Percentiles rank a stretch among this genome's conserved stretches.
phyloP scores from a whole-genome alignment of 2,113 vertebrate species.

The Daubentonia madagascariensis region DNA sequence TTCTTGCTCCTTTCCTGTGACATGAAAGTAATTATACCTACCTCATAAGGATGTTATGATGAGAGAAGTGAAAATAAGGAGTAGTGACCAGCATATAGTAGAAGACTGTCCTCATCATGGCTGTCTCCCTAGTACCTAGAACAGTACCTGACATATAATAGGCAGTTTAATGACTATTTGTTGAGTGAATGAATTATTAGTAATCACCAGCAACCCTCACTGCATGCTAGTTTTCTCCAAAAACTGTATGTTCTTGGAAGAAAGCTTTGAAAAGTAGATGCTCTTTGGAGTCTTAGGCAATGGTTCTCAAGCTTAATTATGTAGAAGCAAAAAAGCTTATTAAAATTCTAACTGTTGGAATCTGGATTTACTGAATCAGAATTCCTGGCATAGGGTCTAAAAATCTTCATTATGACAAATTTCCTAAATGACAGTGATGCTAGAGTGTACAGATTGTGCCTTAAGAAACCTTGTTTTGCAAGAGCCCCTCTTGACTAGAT shows the following conservation, averaged over 20 bases:
- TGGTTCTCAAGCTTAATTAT: neutral
- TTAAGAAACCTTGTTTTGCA: neutral
- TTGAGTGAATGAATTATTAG: neutral
- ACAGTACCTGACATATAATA: neutral
- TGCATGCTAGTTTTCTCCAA: neutral
- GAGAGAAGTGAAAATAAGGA: neutral
- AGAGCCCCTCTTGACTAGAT: neutral
- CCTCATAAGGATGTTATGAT: neutral
- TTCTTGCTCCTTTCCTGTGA: neutral
- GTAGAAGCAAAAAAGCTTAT: neutral
- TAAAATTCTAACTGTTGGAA: neutral
- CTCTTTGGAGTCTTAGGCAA: neutral
- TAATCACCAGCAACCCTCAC: neutral
- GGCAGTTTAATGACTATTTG: neutral
- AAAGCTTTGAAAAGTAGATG: neutral
- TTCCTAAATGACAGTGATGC: neutral
- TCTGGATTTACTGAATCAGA: neutral
- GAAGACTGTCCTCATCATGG: neutral
- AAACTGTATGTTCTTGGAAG: neutral
- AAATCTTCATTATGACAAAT: neutral
- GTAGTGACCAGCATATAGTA: rapidly evolving
- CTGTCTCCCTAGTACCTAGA: neutral
- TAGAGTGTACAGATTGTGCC: neutral
- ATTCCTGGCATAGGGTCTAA: neutral
- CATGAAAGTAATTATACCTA: neutral